Evolutionary conservation across 2,888 invertebrate species (phyloP).

Genomic region (Galeruca laticollis): DNA sequence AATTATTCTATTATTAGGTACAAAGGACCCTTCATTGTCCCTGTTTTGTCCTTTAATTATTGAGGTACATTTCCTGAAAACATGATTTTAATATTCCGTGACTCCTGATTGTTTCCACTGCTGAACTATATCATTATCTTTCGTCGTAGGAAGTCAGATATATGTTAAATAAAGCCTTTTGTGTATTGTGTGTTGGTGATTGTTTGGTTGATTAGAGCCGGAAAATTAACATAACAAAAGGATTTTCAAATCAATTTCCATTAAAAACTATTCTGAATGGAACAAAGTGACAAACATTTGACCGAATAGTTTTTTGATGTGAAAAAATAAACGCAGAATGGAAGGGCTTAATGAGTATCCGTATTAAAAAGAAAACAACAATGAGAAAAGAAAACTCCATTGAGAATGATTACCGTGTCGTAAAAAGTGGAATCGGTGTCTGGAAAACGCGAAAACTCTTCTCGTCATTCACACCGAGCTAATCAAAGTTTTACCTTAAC

Average conservation of each 20-base stretch:
- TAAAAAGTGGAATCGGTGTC: conserved; percentile 45
- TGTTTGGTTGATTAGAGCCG: conserved; percentile 25
- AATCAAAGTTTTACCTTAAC: conserved; percentile 53
- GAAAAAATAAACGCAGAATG: background rate
- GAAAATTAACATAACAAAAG: conserved; percentile 15
- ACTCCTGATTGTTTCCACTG: conserved; percentile 37
- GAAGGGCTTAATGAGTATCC: conserved; percentile 25
- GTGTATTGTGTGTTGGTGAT: conserved; percentile 25
- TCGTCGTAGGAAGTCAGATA: conserved; percentile 34
- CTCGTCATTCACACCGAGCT: conserved; percentile 52
- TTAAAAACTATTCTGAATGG: conserved; percentile 2
- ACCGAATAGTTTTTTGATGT: background rate
- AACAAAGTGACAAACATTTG: background rate
- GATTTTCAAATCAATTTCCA: background rate
- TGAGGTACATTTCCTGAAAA: conserved; percentile 40
- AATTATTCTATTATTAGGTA: conserved; percentile 34
- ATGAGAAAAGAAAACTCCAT: conserved; percentile 33
- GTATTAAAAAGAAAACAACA: conserved; percentile 26
- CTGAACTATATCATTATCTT: conserved; percentile 44
- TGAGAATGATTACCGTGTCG: conserved; percentile 39
- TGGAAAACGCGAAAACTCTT: conserved; percentile 46
- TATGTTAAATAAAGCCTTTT: conserved; percentile 35
- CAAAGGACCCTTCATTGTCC: conserved; percentile 33
- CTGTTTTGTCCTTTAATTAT: conserved; percentile 36
- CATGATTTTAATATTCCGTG: conserved; percentile 46